A percentile compares a stretch with the other conserved stretches of the same genome.
Evolutionary conservation across 2,797 vertebrate species (phyloP).

Genomic region (Lagorchestes hirsutus): DNA sequence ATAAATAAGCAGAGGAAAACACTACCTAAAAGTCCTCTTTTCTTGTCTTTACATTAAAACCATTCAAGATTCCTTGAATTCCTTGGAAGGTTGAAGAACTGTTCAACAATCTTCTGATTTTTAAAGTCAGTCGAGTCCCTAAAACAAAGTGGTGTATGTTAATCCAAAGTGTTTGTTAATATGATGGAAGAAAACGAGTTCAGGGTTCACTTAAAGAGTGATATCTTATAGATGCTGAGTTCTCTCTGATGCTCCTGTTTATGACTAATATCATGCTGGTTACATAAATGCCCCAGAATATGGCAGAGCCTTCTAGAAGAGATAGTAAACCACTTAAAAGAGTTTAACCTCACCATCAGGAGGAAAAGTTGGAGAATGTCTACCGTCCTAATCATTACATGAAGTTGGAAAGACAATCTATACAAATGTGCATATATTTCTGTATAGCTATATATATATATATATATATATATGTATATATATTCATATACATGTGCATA

Average conservation of each 20-base stretch:
- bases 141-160: neutral
- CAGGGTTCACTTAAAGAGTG: neutral
- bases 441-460: too few species aligned
- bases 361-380: neutral
- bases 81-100: neutral
- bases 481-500: neutral
- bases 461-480: too few species aligned
- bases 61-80: neutral
- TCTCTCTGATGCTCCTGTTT: too few species aligned
- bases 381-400: neutral
- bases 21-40: neutral
- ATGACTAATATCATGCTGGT: too few species aligned
- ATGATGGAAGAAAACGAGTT: neutral
- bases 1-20: neutral
- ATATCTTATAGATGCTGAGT: neutral
- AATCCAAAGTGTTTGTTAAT: neutral
- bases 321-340: neutral
- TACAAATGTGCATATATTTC: too few species aligned
- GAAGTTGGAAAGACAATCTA: neutral
- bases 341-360: neutral
- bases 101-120: neutral
- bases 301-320: neutral
- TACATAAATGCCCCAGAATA: too few species aligned
- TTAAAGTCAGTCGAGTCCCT: neutral
- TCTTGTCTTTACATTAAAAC: neutral